phyloP scores from a whole-genome alignment of 2,888 invertebrate species.

The Anticlea derivata region DNA sequence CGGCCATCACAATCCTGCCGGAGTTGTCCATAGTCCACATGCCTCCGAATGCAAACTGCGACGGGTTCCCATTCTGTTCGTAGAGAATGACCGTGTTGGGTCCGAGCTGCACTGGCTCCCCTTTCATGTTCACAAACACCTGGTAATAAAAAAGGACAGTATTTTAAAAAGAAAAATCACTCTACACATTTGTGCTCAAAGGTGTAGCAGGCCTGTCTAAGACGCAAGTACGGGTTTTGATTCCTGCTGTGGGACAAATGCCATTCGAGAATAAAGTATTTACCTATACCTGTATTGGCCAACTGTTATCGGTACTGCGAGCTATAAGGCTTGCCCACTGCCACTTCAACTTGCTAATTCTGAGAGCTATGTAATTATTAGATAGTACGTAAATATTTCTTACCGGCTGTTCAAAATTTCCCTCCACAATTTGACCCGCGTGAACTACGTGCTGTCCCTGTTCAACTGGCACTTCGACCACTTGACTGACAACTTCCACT shows the following conservation, averaged over 20 bases:
- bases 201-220: too few species aligned
- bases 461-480: slow-evolving; percentile 76
- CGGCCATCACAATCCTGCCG: slow-evolving; percentile 79
- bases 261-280: too few species aligned
- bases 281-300: too few species aligned
- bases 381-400: slow-evolving; percentile 6
- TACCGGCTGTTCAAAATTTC: slow-evolving; percentile 76
- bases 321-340: too few species aligned
- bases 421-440: slow-evolving; percentile 75
- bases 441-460: slow-evolving; percentile 78
- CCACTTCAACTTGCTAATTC: too few species aligned
- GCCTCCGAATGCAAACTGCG: slow-evolving; percentile 77
- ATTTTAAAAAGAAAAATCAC: too few species aligned
- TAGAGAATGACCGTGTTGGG: slow-evolving; percentile 80
- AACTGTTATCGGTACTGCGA: too few species aligned
- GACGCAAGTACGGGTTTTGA: too few species aligned
- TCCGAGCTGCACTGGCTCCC: slow-evolving; percentile 76
- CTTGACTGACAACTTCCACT: slow-evolving; percentile 71
- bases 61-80: slow-evolving; percentile 76
- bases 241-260: too few species aligned
- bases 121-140: slow-evolving; percentile 78
- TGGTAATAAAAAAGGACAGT: not conserved
- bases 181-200: too few species aligned
- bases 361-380: too few species aligned
- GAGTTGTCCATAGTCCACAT: slow-evolving; percentile 81